Evolutionary conservation across 2,888 invertebrate genomes (phyloP), one percentile per base, ranked within the genome.

Genomic region (Pelosia muscerda): DNA sequence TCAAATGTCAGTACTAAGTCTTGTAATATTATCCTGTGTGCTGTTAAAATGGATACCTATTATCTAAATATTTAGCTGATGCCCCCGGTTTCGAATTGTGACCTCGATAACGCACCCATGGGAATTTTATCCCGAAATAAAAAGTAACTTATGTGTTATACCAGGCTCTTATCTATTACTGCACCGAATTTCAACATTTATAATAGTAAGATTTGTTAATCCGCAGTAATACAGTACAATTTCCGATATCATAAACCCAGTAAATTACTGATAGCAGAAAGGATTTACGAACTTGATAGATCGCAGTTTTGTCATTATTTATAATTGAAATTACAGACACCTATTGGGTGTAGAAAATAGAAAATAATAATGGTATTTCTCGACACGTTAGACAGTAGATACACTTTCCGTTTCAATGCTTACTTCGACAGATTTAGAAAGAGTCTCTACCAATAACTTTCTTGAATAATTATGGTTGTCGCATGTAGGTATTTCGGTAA

Each of bases 241-340:
- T 38, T 38, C 15, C 76, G 76, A 72, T 76, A 81, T 75, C 73
- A 69, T 71, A 49, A 65, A 75, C 71, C 22, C 54, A 54, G 22
- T 25, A 25, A 25, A 74, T 69, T 71, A 73, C 65, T 31, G 68
- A 72, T 25, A 55, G 55, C 25, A 23, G 23, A 23, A 55, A 25
- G 25, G 55, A 55, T 23, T 25, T 55, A 1, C 22, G 3, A 55
- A 13, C 25, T 23, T 55, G 25, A 42, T 42, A 15, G 42, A 55
- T 55, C 25, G 55, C 23, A 13, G 55, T 23, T 42, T 42, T 13
- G 42, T 1, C 42, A 19, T 19, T 42, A 42, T 42, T 42, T 19
- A 42, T 42, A 5, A 42, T 42, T 42, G 4, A 38, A 38, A 5
- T 15, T 38, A 38, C 1, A 38, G 38, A 38, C 15, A 34, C 13